Base-by-base conservation (phyloP, 2,113 vertebrate genomes). In the Rhineura floridana region DNA sequence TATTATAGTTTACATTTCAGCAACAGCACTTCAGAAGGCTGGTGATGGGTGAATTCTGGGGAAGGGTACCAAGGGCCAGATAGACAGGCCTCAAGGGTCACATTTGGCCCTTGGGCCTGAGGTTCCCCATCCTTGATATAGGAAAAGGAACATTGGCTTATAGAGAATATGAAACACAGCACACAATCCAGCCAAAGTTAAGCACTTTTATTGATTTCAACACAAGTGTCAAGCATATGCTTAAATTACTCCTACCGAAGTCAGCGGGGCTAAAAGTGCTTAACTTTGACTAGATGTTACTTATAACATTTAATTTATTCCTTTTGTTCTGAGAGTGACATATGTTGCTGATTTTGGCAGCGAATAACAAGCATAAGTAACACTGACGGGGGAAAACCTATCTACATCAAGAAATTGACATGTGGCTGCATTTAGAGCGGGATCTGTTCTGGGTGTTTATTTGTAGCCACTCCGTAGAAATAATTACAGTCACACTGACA, bases 321-420 rank as follows among this genome's bases (percentile, higher is more conserved):
- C 8, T 88, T 79, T 46, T 87, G 72, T 82, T 59, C 83, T 70
- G 36, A 88, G 87, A 0, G 81, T 75, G 75, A 86, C 0, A 2
- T 78, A 46, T 70, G 81, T 72, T 85, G 55, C 80, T 92, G 48
- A 69, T 83, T 70, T 88, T 84, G 86, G 72, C 55, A 33, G 81
- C 81, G 55, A 65, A 82, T 79, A 91, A 83, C 86, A 88, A 33
- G 55, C 63, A 50, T 85, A 85, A 87, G 82, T 78, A 73, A 86
- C 85, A 55, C 67, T 52, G 65, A 62, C 21, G 50, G 70, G 28
- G 52, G n/a, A 19, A 5, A 42, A 39, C 15, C 39, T 23, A 33
- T 42, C 39, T 25, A 28, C 83, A 84, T 72, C 70, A 81, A 89
- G 50, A 52, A 55, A 21, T 12, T 88, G 85, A 65, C 84, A 76